Conservation (phyloP, 2,888 invertebrate genomes). For the Sycophila texana region DNA sequence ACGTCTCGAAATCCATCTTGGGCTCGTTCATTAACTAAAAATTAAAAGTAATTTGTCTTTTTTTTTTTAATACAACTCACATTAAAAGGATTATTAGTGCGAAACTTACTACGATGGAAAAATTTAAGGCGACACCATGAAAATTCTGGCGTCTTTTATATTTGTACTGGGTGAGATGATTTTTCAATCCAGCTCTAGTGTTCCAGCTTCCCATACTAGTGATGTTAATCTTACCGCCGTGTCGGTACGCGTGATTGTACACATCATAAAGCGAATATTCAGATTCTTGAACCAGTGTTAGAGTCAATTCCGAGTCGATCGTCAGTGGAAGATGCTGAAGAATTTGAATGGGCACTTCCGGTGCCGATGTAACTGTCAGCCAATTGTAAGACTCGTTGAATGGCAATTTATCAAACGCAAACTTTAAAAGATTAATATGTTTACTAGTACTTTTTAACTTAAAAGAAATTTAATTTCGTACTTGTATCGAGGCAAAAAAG, state of each 20-base stretch:
- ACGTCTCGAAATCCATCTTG: constrained; percentile 67
- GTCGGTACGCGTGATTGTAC: constrained; percentile 67
- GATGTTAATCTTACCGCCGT: constrained; percentile 64
- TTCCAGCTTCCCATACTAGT: constrained; percentile 68
- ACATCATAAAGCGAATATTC: constrained; percentile 64
- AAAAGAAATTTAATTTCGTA: no score
- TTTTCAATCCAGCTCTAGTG: constrained; percentile 57
- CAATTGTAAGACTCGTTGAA: constrained; percentile 68
- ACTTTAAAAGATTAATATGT: constrained; percentile 55
- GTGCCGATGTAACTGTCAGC: constrained; percentile 60
- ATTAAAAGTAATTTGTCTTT: not conserved
- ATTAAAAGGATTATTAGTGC: no score
- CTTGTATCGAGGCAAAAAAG: no score
- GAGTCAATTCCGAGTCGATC: constrained; percentile 64
- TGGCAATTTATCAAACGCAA: constrained; percentile 59
- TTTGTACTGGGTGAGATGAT: constrained; percentile 65
- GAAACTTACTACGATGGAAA: constrained; percentile 62
- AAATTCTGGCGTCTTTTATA: constrained; percentile 66
- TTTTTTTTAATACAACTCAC: no score
- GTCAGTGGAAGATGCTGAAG: constrained; percentile 61
- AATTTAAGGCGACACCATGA: constrained; percentile 62
- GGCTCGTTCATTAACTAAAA: constrained; percentile 60
- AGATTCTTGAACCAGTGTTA: constrained; percentile 53
- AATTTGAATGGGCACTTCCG: constrained; percentile 56
- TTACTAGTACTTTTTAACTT: no score